Conservation (phyloP, 64 coral and sea anemone genomes). For the Dendronephthya gigantea region DNA sequence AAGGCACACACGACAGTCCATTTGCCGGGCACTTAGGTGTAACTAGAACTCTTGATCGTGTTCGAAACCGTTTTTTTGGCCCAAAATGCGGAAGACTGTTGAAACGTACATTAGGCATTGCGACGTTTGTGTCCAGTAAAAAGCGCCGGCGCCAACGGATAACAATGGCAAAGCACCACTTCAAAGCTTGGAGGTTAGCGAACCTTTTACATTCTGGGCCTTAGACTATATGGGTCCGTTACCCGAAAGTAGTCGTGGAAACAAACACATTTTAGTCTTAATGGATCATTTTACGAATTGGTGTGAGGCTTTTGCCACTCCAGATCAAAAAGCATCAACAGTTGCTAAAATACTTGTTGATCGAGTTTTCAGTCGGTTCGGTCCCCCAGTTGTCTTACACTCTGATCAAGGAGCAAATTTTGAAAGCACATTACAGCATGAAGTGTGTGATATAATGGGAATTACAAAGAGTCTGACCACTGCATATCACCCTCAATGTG, state of each 20-base stretch:
- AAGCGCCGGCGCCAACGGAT: too few species aligned
- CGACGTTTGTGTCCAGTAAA: background rate
- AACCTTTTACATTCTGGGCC: background rate
- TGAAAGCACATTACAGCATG: too few species aligned
- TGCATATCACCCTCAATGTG: background rate
- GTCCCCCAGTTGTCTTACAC: background rate
- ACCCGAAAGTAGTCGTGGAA: background rate
- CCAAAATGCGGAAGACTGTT: background rate
- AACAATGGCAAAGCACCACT: background rate
- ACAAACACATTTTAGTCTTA: background rate
- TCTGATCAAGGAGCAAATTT: background rate
- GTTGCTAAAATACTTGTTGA: background rate
- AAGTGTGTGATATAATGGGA: background rate
- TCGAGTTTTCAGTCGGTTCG: background rate
- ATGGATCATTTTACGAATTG: background rate
- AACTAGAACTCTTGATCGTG: background rate
- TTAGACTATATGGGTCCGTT: background rate
- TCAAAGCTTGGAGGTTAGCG: background rate
- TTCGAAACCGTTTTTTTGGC: background rate
- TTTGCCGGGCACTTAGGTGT: background rate
- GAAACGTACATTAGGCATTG: background rate
- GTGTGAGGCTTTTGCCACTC: background rate
- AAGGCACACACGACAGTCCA: background rate
- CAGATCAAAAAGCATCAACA: constrained; percentile 8
- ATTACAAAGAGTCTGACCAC: background rate